phyloP scores from a whole-genome alignment of 2,113 vertebrate species.

The Rhea pennata region DNA sequence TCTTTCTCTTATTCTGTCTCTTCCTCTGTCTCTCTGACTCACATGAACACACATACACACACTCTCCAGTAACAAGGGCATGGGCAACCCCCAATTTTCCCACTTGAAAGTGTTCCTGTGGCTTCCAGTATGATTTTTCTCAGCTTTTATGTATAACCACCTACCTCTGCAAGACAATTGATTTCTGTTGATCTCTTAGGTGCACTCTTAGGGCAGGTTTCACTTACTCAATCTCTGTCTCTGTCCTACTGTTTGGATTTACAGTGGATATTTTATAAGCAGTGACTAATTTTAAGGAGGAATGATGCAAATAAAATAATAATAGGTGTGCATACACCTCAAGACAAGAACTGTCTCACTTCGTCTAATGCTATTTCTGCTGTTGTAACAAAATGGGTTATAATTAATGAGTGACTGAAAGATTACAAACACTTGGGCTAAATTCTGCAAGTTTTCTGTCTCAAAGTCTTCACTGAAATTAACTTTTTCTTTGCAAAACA shows the following conservation, averaged over 20 bases:
- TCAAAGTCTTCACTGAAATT: background rate
- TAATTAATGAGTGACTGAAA: background rate
- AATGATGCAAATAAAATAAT: background rate
- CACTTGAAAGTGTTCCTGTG: background rate
- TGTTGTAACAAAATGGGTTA: background rate
- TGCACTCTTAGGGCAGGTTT: conserved; percentile 20
- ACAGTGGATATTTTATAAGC: background rate
- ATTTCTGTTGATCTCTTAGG: conserved; percentile 43
- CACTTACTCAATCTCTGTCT: conserved; percentile 8
- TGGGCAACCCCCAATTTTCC: conserved; percentile 2
- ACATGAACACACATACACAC: background rate
- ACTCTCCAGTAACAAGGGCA: background rate
- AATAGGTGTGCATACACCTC: background rate
- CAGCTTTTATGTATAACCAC: conserved; percentile 11
- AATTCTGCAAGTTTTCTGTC: background rate
- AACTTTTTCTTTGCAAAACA: background rate
- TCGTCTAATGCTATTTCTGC: background rate
- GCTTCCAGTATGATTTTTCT: conserved; percentile 37
- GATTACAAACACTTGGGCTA: background rate
- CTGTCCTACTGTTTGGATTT: background rate
- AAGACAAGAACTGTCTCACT: background rate
- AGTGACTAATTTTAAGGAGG: background rate
- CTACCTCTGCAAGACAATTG: conserved; percentile 35
- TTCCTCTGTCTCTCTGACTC: background rate
- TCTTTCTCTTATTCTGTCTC: background rate